Base-by-base conservation (phyloP, 2,888 invertebrate species). In the Autographa gamma region DNA sequence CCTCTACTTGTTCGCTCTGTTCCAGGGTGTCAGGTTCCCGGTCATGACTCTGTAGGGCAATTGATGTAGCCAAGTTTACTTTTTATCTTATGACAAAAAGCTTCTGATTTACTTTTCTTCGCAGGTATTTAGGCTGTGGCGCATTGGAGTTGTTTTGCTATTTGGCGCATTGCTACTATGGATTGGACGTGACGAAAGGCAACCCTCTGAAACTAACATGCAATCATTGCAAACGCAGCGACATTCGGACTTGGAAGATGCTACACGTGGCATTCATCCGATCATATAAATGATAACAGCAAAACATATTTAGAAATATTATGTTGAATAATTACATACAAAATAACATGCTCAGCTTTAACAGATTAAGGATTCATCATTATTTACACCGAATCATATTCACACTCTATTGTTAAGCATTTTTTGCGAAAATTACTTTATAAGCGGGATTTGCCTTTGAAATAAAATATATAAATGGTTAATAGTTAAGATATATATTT, bases 121-220 rank as follows among this genome's bases (percentile, higher is more conserved):
- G n/a, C 48, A 48, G 48, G 48, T n/a, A 48, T 48, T 48, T 48
- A 48, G 48, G 48, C 48, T 48, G 75, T 61, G 60, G 19, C 60
- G 18, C 5, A 41, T 48, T n/a, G 48, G 48, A 48, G 48, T 8
- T 48, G 48, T 48, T 48, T 16, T 48, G 48, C n/a, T 48, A 48
- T 6, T 48, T 48, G 48, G 48, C n/a, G 48, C 8, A n/a, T n/a
- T 48, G 48, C n/a, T 48, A n/a, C 16, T 48, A n/a, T 48, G 48
- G 48, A 48, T 48, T 48, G n/a, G n/a, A n/a, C n/a, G 48, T n/a
- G n/a, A n/a, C n/a, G 48, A 48, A 16, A 48, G 3, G 48, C 48
- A 48, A n/a, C n/a, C 48, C 48, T 48, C 48, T 48, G 48, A 48
- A n/a, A n/a, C 8, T n/a, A n/a, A 48, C n/a, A n/a, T n/a, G n/a